These are phyloP conservation scores for Empidonax alnorum DNA, from an alignment of 2,113 vertebrate genomes.

Conservation along the genomic window DNA sequence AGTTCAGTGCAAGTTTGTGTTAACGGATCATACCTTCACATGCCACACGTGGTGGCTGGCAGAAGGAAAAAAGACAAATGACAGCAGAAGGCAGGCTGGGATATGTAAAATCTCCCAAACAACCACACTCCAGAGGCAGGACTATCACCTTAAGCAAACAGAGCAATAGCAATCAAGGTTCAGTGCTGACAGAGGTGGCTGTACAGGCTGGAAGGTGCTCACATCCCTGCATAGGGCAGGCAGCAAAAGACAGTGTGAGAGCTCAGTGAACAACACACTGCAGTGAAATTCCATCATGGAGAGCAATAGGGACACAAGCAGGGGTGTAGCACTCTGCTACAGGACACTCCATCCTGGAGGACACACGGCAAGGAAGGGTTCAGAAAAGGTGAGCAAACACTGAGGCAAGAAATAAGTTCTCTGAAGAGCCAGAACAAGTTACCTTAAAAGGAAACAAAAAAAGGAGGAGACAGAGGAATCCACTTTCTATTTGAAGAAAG, in stretches of 20 bases:
- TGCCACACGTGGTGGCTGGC: neutral
- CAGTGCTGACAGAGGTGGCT: neutral
- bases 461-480: neutral
- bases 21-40: neutral
- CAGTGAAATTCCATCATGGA: neutral
- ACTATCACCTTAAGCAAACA: neutral
- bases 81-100: neutral
- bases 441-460: constrained; percentile 17
- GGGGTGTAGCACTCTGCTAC: neutral
- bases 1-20: neutral
- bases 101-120: neutral
- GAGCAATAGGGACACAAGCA: fast-evolving
- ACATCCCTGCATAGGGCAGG: fast-evolving
- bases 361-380: neutral
- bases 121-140: neutral
- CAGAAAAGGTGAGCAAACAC: neutral
- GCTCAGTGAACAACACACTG: neutral
- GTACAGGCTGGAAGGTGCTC: neutral
- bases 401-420: neutral
- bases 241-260: neutral
- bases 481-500: neutral
- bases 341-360: neutral
- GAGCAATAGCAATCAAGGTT: neutral
- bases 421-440: neutral
- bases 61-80: neutral